Evolutionary conservation across 2,113 vertebrate genomes (phyloP), one percentile per base, ranked within the genome.

Genomic region (Mobula hypostoma): DNA sequence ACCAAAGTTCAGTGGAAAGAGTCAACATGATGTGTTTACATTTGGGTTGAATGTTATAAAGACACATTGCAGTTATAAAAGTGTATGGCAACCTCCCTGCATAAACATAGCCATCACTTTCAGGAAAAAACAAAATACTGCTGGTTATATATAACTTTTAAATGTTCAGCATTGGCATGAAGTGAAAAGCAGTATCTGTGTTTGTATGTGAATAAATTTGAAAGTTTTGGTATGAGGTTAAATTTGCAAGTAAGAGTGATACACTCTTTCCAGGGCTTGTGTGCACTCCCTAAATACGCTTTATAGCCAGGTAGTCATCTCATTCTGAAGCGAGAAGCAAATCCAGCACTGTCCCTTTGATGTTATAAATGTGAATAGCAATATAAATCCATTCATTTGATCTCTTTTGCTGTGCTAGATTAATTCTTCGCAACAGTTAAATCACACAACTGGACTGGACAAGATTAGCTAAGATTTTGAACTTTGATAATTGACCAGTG

Each of bases 1-100:
- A 56, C 91, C 72, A 56, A 93, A 56, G 32, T 21, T 74, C 68
- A 72, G 24, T 93, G 91, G 91, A 48, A 93, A 48, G 72, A 93
- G 36, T 93, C 91, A 48, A 74, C 91, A 76, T 93, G 91, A 93
- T 74, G 40, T 93, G 91, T 93, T 93, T 93, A 93, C 70, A 74
- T 74, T 36, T 74, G 36, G 36, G 21, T 66, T 93, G 76, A 93
- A 76, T 76, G 91, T 27, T 74, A 93, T 93, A 76, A 74, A 74
- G 91, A 48, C 48, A 15, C 68, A 76, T 74, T 19, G 68, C 36
- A 74, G 68, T 72, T 72, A 15, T 70, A 74, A 76, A 76, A 74
- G 32, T 72, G 68, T 74, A 14, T 32, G 63, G 85, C 85, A 66
- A 61, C 48, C 36, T 74, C 32, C 24, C 36, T 40, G 19, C 72